Base-by-base conservation (phyloP, 2,797 vertebrate species). In the Chelidonichthys spinosus region DNA sequence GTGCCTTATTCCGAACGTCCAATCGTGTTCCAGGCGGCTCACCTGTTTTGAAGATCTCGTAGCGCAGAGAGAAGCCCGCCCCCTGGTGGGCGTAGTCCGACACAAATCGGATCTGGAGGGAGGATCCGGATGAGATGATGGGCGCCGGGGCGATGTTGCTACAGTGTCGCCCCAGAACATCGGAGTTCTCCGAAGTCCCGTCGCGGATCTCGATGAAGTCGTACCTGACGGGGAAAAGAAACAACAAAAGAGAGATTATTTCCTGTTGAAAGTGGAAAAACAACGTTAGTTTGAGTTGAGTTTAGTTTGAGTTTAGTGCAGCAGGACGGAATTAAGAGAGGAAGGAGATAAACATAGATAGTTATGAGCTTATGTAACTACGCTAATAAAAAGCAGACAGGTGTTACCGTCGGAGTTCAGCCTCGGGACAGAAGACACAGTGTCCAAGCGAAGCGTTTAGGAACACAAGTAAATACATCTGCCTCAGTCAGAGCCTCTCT, bases 21-120 rank as follows among this genome's bases (percentile, higher is more conserved):
- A 0, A 4, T 33, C 0, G 0, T 0, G 17, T 25, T 50, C 11
- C 18, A 14, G 37, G 25, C 44, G 9, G 1, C 96, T 95, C 64
- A 98, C 98, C 98, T 88, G 98, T 99, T 90, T 97, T 98, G 90
- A 96, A 97, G 95, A 99, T 99, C 94, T 99, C 98, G 0, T 99
- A 99, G 89, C 98, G 97, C 78, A 99, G 95, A 0, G 98, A 99
- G 94, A 99, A 99, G 70, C 98, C 98, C 0, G 98, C 98, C 46
- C 97, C 97, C 89, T 99, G 97, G 79, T 98, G 96, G 44, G 97
- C 98, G 0, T 99, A 99, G 91, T 99, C 98, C 0, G 98, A 99
- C 4, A 96, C 98, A 65, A 99, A 99, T 74, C 95, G 93, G 89
- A 99, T 98, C 70, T 96, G 96, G 8, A 99, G 94, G 75, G 95